Percentiles rank a stretch among this genome's conserved stretches.
Conservation (phyloP, 2,888 invertebrate species). For the Acleris holmiana region DNA sequence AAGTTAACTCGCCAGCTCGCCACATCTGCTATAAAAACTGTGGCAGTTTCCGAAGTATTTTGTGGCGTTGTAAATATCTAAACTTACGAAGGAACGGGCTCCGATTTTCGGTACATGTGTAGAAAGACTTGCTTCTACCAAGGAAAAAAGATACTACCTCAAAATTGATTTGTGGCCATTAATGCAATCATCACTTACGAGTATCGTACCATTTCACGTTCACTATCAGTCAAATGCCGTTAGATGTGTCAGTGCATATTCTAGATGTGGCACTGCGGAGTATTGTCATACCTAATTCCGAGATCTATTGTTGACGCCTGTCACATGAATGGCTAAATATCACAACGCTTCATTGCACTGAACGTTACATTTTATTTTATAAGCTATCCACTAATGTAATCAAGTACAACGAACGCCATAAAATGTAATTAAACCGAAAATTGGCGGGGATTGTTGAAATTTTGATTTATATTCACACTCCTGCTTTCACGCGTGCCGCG, state of each 20-base stretch:
- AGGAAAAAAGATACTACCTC: too few species aligned
- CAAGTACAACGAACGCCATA: conserved; percentile 45
- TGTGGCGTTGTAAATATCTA: neutral
- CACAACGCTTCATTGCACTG: neutral
- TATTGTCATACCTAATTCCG: neutral
- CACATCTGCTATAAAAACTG: conserved; percentile 50
- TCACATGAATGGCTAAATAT: neutral
- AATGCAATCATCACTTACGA: too few species aligned
- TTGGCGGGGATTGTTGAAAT: conserved; percentile 53
- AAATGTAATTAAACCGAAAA: conserved; percentile 59
- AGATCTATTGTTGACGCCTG: neutral
- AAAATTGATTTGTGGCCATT: too few species aligned
- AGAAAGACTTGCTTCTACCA: too few species aligned
- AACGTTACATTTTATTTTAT: conserved; percentile 12
- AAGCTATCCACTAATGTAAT: conserved; percentile 28
- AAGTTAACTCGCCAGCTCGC: conserved; percentile 62
- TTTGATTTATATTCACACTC: conserved; percentile 53
- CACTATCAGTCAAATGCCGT: too few species aligned
- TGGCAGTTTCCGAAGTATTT: conserved; percentile 17
- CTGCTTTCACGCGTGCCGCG: conserved; percentile 36
- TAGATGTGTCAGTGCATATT: too few species aligned
- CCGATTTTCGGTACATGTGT: too few species aligned
- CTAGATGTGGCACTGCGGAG: too few species aligned
- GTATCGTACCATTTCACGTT: too few species aligned
- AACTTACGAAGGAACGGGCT: too few species aligned